These are phyloP conservation scores for Campodea augens DNA, from an alignment of 1,140 invertebrate species.

Conservation along the genomic window DNA sequence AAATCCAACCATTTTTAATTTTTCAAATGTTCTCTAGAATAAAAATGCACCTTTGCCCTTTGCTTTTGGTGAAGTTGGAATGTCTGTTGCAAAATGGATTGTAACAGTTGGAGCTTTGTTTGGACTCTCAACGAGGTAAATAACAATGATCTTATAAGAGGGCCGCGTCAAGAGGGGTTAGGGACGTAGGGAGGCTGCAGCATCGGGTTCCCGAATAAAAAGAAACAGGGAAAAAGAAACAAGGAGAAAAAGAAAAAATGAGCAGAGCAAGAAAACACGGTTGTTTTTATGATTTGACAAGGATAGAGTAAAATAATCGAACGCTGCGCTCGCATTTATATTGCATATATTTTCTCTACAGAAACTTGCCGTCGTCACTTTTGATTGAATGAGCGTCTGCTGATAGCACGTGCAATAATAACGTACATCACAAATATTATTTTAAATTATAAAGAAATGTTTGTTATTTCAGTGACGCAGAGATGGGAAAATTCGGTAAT, in stretches of 20 bases:
- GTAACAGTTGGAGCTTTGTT: constrained; percentile 56
- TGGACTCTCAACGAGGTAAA: constrained; percentile 44
- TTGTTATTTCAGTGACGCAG: too few species aligned
- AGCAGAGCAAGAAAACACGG: background rate
- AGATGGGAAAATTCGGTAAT: too few species aligned
- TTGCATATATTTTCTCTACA: too few species aligned
- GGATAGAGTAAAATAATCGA: background rate
- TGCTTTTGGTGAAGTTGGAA: constrained; percentile 46
- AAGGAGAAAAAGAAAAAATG: background rate
- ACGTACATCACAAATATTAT: too few species aligned
- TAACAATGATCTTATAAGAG: background rate
- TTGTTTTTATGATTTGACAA: background rate
- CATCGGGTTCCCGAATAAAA: background rate
- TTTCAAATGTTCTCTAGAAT: constrained; percentile 31
- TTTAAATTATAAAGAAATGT: too few species aligned
- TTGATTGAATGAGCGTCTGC: too few species aligned
- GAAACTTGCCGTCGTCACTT: too few species aligned
- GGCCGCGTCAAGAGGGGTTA: background rate
- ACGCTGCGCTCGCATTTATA: too few species aligned
- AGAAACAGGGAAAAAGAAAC: background rate
- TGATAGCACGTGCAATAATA: too few species aligned
- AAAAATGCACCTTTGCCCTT: constrained; percentile 61
- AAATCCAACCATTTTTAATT: constrained; percentile 3
- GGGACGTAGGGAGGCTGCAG: background rate
- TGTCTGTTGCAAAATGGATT: constrained; percentile 47